phyloP scores from a whole-genome alignment of 2,888 invertebrate species.

The Cerastis leucographa region DNA sequence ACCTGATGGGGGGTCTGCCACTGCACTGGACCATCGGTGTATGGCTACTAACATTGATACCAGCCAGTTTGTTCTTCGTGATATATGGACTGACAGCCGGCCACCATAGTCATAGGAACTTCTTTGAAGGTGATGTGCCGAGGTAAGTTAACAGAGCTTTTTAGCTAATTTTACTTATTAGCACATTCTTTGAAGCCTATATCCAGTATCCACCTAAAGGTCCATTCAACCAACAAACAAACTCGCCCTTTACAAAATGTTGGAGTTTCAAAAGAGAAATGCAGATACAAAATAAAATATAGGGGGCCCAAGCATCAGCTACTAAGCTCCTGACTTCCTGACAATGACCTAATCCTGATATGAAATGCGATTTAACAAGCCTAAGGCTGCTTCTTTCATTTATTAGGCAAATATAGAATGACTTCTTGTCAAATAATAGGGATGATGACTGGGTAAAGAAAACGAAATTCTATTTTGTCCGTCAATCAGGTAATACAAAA shows the following conservation, averaged over 20 bases:
- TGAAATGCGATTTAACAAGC: not conserved
- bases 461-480: no score
- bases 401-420: not conserved
- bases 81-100: constrained; percentile 94
- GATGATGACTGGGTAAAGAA: no score
- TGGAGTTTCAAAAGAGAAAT: not conserved
- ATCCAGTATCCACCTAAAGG: not conserved
- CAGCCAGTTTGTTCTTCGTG: constrained; percentile 91
- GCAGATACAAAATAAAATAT: not conserved
- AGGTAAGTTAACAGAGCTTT: constrained; percentile 84
- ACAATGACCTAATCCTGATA: not conserved
- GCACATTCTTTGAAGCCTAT: not conserved
- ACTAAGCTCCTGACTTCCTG: not conserved
- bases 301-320: not conserved
- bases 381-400: not conserved
- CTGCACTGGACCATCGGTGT: constrained; percentile 80
- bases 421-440: not conserved
- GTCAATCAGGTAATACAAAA: no score
- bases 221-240: not conserved
- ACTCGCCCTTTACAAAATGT: not conserved
- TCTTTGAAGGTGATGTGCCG: constrained; percentile 95
- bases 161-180: not conserved
- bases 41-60: constrained; percentile 90
- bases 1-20: constrained; percentile 78
- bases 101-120: constrained; percentile 95